Evolutionary conservation across 2,797 vertebrate genomes (phyloP).

Genomic region (Rachycentron canadum): DNA sequence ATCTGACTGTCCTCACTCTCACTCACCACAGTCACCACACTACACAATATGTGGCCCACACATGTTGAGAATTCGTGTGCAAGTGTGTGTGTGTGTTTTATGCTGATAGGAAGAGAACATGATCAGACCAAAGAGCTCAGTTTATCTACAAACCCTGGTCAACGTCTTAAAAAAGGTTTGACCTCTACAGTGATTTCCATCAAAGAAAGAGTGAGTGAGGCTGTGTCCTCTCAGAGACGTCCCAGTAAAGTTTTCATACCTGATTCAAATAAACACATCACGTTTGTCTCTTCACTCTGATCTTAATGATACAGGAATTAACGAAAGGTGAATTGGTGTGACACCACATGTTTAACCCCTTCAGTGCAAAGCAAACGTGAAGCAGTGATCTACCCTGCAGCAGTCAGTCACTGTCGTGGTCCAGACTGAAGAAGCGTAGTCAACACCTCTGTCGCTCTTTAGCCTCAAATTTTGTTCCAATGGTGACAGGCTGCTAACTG

Average conservation of each 20-base stretch:
- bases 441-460: too few relatives aligned
- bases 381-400: too few relatives aligned
- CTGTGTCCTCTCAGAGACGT: too few relatives aligned
- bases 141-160: background rate
- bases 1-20: constrained; percentile 9
- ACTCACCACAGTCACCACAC: background rate
- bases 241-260: background rate
- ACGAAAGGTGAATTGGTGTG: background rate
- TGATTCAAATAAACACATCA: background rate
- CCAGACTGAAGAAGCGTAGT: too few relatives aligned
- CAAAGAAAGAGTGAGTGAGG: background rate
- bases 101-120: background rate
- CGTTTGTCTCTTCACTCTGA: background rate
- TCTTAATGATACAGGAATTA: background rate
- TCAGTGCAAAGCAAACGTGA: background rate
- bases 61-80: background rate
- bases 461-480: background rate
- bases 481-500: background rate
- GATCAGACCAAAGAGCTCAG: too few relatives aligned
- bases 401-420: too few relatives aligned
- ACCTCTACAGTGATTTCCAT: background rate
- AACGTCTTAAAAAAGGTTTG: background rate
- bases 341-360: background rate
- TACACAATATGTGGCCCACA: background rate
- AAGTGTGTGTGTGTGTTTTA: background rate